phyloP scores from a whole-genome alignment of 1,140 invertebrate species.

The Eupristina koningsbergeri region DNA sequence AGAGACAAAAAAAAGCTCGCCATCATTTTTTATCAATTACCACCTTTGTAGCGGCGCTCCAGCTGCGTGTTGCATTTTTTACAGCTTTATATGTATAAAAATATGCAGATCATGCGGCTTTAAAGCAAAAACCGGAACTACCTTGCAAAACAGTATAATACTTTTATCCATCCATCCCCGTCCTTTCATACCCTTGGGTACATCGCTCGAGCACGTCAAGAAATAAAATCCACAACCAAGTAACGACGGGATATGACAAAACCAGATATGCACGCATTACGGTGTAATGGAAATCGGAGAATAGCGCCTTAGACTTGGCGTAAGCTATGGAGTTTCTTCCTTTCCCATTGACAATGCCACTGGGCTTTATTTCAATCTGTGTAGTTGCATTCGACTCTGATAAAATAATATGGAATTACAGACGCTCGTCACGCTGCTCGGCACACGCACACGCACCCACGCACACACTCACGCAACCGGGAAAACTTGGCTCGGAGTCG shows the following conservation, averaged over 20 bases:
- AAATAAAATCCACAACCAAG: background rate
- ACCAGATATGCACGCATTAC: background rate
- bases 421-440: too few species aligned
- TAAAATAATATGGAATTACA: background rate
- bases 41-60: too few species aligned
- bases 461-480: too few species aligned
- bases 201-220: background rate
- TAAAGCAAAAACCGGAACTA: background rate
- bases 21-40: background rate
- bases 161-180: background rate
- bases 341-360: background rate
- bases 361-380: background rate
- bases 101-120: background rate
- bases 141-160: background rate
- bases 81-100: background rate
- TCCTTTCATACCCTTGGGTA: background rate
- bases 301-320: background rate
- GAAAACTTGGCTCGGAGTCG: too few species aligned
- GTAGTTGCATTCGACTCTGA: background rate
- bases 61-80: too few species aligned
- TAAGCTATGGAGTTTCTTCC: background rate
- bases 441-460: too few species aligned
- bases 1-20: background rate
- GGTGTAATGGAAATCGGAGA: conserved; percentile 13
- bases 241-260: background rate